Evolutionary conservation across 1,140 invertebrate species (phyloP).

Genomic region (Pemphigus obesinymphae): DNA sequence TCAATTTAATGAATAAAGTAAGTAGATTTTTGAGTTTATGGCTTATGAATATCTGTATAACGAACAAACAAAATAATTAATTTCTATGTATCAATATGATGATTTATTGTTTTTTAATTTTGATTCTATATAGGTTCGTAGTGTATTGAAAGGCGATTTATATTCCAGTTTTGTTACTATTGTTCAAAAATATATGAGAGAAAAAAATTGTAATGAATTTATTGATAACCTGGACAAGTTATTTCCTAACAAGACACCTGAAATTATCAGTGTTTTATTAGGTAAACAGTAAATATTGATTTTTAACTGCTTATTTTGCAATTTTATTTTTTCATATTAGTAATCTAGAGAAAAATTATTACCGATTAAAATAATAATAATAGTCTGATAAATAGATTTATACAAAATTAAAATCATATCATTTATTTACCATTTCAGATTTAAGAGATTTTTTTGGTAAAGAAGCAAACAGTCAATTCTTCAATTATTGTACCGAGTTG

Average conservation of each 20-base stretch:
- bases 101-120: background rate
- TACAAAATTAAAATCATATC: too few relatives aligned
- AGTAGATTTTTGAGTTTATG: background rate
- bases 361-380: too few relatives aligned
- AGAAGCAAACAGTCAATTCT: background rate
- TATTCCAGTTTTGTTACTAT: background rate
- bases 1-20: conserved; percentile 7
- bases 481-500: background rate
- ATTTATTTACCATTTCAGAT: background rate
- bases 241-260: conserved; percentile 1
- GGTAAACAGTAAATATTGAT: background rate
- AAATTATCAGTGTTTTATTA: background rate
- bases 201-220: conserved; percentile 10
- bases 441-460: background rate
- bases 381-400: too few relatives aligned
- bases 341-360: too few relatives aligned
- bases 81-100: too few relatives aligned
- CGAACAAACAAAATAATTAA: background rate
- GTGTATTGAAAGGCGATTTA: background rate
- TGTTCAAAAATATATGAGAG: background rate
- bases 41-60: background rate
- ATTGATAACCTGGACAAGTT: conserved; percentile 7
- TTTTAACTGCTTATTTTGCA: too few relatives aligned
- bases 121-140: background rate
- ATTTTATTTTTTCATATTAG: too few relatives aligned